phyloP scores from a whole-genome alignment of 2,113 vertebrate genomes.

The Siniperca chuatsi region DNA sequence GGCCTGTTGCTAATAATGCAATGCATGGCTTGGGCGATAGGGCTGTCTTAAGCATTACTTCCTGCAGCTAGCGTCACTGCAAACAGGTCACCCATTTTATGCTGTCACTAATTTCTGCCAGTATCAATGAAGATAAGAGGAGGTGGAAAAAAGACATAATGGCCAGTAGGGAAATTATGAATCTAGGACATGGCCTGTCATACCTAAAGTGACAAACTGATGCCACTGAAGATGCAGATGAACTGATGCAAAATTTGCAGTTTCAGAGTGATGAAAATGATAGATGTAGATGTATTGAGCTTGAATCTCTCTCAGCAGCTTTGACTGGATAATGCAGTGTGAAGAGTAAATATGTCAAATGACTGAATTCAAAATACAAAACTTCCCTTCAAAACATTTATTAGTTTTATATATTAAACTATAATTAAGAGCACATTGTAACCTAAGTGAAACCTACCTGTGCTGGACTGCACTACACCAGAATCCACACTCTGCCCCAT shows the following conservation, averaged over 20 bases:
- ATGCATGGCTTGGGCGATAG: background rate
- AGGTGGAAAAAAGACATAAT: slow-evolving; percentile 22
- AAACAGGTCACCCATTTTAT: slow-evolving; percentile 73
- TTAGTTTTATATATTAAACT: background rate
- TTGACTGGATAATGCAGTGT: background rate
- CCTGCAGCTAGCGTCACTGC: slow-evolving; percentile 29
- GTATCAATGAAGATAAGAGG: slow-evolving; percentile 61
- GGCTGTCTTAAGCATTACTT: slow-evolving; percentile 26
- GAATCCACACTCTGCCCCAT: slow-evolving; percentile 97
- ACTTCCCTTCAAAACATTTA: background rate
- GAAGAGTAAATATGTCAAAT: background rate
- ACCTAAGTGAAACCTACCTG: slow-evolving; percentile 85
- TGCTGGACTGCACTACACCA: slow-evolving; percentile 97
- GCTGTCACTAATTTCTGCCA: slow-evolving; percentile 58
- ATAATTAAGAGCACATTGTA: background rate
- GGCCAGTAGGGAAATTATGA: slow-evolving; percentile 65
- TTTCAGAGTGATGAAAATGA: background rate
- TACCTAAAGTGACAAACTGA: slow-evolving; percentile 39
- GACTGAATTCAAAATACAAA: background rate
- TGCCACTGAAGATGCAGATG: slow-evolving; percentile 22
- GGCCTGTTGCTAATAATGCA: slow-evolving; percentile 26
- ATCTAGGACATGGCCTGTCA: slow-evolving; percentile 69
- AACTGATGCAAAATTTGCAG: slow-evolving; percentile 26
- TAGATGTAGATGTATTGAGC: background rate
- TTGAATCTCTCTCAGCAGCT: background rate